phyloP scores from a whole-genome alignment of 2,113 vertebrate genomes.

The Neolamprologus modestus region DNA sequence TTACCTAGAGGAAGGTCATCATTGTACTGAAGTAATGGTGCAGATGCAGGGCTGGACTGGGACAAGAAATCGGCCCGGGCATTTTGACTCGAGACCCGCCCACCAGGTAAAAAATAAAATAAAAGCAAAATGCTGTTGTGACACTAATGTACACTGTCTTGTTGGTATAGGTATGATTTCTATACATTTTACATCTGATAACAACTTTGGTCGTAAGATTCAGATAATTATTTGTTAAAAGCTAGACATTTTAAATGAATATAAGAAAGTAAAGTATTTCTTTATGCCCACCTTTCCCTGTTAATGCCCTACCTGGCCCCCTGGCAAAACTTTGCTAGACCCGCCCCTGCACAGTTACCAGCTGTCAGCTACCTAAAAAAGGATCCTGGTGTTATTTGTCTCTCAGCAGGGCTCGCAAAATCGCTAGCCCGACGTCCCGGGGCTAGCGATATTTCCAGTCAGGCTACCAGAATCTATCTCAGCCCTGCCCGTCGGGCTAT shows the following conservation, averaged over 20 bases:
- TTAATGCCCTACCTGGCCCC: background rate
- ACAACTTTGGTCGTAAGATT: background rate
- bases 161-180: background rate
- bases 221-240: background rate
- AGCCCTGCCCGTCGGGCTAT: too few species aligned
- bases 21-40: background rate
- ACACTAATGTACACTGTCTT: background rate
- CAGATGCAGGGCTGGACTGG: background rate
- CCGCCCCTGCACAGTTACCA: background rate
- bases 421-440: too few species aligned
- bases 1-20: background rate
- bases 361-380: background rate
- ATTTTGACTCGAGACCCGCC: background rate
- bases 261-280: background rate
- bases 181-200: background rate
- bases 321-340: background rate
- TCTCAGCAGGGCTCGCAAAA: too few species aligned
- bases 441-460: too few species aligned
- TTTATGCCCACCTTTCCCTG: background rate
- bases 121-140: background rate
- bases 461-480: too few species aligned
- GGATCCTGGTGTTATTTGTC: background rate
- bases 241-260: background rate
- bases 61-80: background rate
- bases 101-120: background rate